phyloP scores from a whole-genome alignment of 2,113 vertebrate species.

The Ondatra zibethicus region DNA sequence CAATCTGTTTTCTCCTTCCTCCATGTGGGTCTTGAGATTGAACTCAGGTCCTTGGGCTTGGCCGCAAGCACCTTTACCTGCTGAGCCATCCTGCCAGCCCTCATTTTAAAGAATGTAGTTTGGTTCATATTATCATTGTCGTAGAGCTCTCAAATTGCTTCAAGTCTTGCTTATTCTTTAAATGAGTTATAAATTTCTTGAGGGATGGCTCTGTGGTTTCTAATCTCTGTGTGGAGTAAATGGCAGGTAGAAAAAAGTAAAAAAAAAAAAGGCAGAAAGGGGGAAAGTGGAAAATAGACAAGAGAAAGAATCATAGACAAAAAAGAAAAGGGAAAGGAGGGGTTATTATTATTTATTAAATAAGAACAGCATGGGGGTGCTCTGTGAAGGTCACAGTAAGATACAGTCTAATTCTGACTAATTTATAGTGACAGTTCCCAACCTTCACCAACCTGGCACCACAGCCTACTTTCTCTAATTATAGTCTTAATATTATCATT shows the following conservation, averaged over 20 bases:
- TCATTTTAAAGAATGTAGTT: constrained; percentile 2
- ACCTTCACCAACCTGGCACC: neutral
- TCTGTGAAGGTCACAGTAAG: neutral
- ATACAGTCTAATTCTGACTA: neutral
- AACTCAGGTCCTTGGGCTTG: neutral
- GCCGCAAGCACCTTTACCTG: neutral
- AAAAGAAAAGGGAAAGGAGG: neutral
- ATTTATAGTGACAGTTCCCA: neutral
- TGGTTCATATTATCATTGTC: neutral
- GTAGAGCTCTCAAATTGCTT: neutral
- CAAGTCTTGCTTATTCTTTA: neutral
- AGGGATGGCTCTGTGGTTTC: neutral
- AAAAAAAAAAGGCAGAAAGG: neutral
- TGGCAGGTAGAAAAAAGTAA: neutral
- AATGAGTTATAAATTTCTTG: neutral
- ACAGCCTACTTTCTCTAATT: neutral
- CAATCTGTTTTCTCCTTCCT: neutral
- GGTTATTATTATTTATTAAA: neutral
- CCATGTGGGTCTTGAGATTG: neutral
- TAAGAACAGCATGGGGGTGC: neutral
- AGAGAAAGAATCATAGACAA: neutral
- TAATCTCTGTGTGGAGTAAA: constrained; percentile 39
- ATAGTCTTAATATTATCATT: neutral
- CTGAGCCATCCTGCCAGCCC: neutral
- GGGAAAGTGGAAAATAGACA: neutral